Conservation (phyloP, 2,888 invertebrate genomes). For the Heteromurus nitidus region DNA sequence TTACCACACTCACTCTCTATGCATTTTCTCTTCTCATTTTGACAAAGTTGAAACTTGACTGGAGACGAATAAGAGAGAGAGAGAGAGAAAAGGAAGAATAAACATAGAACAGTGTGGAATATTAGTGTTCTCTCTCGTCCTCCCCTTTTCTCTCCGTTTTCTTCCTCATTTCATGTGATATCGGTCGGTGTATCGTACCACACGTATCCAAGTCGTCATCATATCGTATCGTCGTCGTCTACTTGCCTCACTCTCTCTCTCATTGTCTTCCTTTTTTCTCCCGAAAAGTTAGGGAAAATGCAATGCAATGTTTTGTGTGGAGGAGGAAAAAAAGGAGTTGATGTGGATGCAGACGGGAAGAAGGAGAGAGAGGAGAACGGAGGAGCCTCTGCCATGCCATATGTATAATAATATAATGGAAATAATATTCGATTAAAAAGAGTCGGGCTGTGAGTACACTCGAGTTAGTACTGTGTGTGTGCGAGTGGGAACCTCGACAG, state of each 20-base stretch:
- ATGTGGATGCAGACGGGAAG: neutral
- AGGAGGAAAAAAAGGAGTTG: neutral
- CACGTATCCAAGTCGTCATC: constrained; percentile 15
- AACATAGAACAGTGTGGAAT: too few relatives aligned
- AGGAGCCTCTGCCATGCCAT: too few relatives aligned
- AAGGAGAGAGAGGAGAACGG: neutral
- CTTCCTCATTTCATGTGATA: neutral
- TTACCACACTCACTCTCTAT: too few relatives aligned
- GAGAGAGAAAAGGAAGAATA: neutral
- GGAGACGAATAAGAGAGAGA: neutral
- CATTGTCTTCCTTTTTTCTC: constrained; percentile 4
- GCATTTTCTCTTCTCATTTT: too few relatives aligned
- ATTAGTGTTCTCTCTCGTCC: neutral
- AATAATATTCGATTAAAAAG: too few relatives aligned
- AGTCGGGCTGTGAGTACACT: too few relatives aligned
- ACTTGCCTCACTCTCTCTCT: constrained; percentile 22
- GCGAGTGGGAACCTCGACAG: too few relatives aligned
- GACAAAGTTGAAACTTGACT: neutral
- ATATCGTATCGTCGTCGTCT: constrained; percentile 6
- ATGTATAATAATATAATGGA: too few relatives aligned
- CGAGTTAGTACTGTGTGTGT: too few relatives aligned
- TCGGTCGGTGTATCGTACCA: neutral
- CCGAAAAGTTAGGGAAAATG: neutral
- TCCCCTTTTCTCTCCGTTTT: neutral
- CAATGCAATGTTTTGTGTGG: neutral